These are phyloP conservation scores for Cromileptes altivelis DNA, from an alignment of 2,113 vertebrate genomes.

Conservation along the genomic window DNA sequence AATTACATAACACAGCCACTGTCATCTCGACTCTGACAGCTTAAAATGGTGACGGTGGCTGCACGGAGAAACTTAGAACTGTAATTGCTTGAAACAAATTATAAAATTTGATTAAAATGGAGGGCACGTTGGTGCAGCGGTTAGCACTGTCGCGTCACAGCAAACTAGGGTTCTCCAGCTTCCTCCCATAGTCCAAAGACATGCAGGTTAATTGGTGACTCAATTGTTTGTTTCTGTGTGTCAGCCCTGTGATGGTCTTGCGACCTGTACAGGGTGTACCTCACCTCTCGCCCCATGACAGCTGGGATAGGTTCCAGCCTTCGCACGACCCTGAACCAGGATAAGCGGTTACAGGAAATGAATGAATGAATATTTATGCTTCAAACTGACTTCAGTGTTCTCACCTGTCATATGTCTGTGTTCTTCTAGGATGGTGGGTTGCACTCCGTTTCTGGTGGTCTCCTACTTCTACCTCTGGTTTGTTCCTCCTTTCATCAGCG, in stretches of 20 bases:
- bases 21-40: neutral
- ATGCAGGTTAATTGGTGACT: too few species aligned
- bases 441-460: constrained; percentile 89
- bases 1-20: constrained; percentile 49
- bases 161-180: too few species aligned
- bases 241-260: too few species aligned
- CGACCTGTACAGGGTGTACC: too few species aligned
- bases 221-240: too few species aligned
- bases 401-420: neutral
- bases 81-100: neutral
- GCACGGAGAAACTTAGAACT: neutral
- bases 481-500: constrained; percentile 88
- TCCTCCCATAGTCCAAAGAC: too few species aligned
- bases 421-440: constrained; percentile 91
- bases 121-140: too few species aligned
- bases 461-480: constrained; percentile 98
- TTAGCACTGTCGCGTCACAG: too few species aligned
- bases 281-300: too few species aligned
- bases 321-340: too few species aligned
- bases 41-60: neutral
- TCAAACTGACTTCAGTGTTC: neutral
- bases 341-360: too few species aligned
- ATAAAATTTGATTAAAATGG: neutral
- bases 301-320: too few species aligned
- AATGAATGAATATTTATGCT: neutral